Conservation (phyloP, 2,888 invertebrate species). For the Torymus texanus region DNA sequence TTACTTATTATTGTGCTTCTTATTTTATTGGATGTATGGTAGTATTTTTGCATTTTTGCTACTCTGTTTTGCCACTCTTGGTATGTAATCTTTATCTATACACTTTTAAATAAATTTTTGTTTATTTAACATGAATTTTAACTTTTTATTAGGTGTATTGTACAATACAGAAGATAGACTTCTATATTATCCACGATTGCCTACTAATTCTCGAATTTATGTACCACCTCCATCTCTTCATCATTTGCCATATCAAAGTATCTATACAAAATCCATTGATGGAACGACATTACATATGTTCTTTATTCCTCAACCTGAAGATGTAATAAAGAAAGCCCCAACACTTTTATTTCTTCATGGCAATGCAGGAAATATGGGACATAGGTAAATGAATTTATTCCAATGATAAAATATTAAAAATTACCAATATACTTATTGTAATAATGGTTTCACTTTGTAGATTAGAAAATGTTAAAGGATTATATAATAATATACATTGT, state of each 20-base stretch:
- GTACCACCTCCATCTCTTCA: slow-evolving; percentile 91
- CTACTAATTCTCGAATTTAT: slow-evolving; percentile 90
- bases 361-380: slow-evolving; percentile 98
- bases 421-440: too few relatives aligned
- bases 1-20: slow-evolving; percentile 83
- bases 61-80: slow-evolving; percentile 83
- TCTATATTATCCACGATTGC: slow-evolving; percentile 92
- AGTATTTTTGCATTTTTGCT: slow-evolving; percentile 84
- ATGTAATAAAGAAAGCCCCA: slow-evolving; percentile 82
- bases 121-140: slow-evolving; percentile 24
- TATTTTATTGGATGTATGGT: slow-evolving; percentile 90
- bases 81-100: slow-evolving; percentile 69
- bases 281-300: slow-evolving; percentile 88
- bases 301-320: slow-evolving; percentile 85
- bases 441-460: slow-evolving; percentile 72
- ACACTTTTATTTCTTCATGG: slow-evolving; percentile 95
- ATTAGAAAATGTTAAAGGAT: slow-evolving; percentile 90
- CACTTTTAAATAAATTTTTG: slow-evolving; percentile 2
- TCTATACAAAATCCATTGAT: slow-evolving; percentile 85
- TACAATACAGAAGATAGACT: slow-evolving; percentile 91
- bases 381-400: slow-evolving; percentile 78
- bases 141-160: slow-evolving; percentile 80
- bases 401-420: too few relatives aligned
- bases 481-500: slow-evolving; percentile 87
- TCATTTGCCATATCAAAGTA: slow-evolving; percentile 90